These are phyloP conservation scores for Malthinus flaveolus DNA, from an alignment of 2,888 invertebrate genomes.

Conservation along the genomic window DNA sequence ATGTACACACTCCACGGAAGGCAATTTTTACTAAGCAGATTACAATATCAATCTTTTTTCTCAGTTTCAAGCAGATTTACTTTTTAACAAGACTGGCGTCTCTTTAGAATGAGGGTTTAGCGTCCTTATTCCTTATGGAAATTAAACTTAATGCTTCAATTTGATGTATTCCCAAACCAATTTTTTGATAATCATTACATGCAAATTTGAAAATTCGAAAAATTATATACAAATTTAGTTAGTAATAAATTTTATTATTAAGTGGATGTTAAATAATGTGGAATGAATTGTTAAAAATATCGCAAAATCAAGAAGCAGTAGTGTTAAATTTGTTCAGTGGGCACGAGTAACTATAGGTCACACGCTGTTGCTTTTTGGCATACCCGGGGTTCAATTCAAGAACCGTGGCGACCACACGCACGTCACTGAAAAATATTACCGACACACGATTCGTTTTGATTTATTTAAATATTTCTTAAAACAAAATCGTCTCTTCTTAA, in stretches of 20 bases:
- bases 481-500: conserved; percentile 2
- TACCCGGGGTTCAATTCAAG: conserved; percentile 45
- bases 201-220: too few species aligned
- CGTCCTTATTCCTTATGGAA: conserved; percentile 46
- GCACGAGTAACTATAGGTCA: conserved; percentile 48
- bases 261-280: conserved; percentile 43
- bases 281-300: conserved; percentile 47
- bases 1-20: conserved; percentile 55
- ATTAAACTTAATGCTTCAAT: conserved; percentile 46
- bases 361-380: conserved; percentile 50
- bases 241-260: background rate
- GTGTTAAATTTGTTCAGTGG: conserved; percentile 51
- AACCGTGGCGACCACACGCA: conserved; percentile 50
- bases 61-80: conserved; percentile 43
- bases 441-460: conserved; percentile 11
- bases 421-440: conserved; percentile 22
- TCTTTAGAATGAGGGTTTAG: conserved; percentile 32
- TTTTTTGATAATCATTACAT: conserved; percentile 2
- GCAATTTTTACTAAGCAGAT: conserved; percentile 57
- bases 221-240: too few species aligned
- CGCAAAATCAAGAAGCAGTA: conserved; percentile 45
- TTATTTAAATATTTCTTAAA: conserved; percentile 9
- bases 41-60: conserved; percentile 56
- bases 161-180: conserved; percentile 32
- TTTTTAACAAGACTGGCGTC: conserved; percentile 34